Evolutionary conservation across 2,888 invertebrate species (phyloP), one percentile per base, ranked within the genome.

Genomic region (Dryobota labecula): DNA sequence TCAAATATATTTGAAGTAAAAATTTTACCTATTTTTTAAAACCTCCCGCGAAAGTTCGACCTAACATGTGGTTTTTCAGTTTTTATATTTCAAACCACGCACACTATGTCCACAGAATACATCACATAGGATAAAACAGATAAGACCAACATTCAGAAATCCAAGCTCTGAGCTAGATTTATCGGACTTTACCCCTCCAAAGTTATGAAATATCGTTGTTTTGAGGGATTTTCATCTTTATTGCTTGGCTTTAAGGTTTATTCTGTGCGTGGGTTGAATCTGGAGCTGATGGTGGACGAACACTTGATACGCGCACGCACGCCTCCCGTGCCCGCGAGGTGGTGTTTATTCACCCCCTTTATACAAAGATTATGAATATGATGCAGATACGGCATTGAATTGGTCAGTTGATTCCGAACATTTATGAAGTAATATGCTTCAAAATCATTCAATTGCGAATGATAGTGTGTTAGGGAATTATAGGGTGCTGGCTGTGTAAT

Each of bases 271-370:
- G 38, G 64, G 75, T 66, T 57, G 53, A 63, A 74, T 65, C 54
- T 64, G 68, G 66, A 73, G 71, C 68, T 83, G 80, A 71, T 80
- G 79, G 79, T 87, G 86, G 86, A 85, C 84, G 85, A 89, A 88
- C 86, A 94, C 87, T 85, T 88, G 93, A 94, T 92, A 93, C 90
- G 86, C 87, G 84, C 90, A 92, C 92, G 91, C 92, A 92, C 92
- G 90, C 89, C 93, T 92, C 89, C 91, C 87, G 88, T 88, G 84
- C 74, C 65, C 82, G 81, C 84, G 86, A 91, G 93, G 92, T 92
- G 92, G 91, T 93, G 92, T 94, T 91, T 91, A 87, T 91, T 92
- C 92, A 92, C 92, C 94, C 92, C 93, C 86, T 85, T 76, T 61
- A 66, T 41, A 67, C 90, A 90, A 84, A 91, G 92, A 92, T 60